These are phyloP conservation scores for Diorhabda carinulata DNA, from an alignment of 1,140 invertebrate species.

Conservation along the genomic window DNA sequence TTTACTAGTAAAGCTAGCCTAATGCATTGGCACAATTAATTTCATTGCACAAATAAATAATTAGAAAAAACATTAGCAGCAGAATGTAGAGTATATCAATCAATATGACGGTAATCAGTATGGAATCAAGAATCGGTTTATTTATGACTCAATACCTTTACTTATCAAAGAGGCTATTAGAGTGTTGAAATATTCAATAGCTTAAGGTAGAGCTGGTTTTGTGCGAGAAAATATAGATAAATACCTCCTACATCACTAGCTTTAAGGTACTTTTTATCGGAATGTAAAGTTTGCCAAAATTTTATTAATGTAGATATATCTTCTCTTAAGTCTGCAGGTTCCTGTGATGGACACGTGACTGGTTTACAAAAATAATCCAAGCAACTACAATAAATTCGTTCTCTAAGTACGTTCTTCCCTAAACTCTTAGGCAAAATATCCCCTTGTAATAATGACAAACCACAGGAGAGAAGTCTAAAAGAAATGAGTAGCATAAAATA, in stretches of 20 bases:
- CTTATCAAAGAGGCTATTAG: too few species aligned
- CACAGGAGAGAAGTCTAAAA: slow-evolving; percentile 84
- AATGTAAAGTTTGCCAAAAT: slow-evolving; percentile 95
- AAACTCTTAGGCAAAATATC: slow-evolving; percentile 80
- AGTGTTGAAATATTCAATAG: too few species aligned
- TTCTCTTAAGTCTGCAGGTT: slow-evolving; percentile 70
- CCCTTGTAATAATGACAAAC: slow-evolving; percentile 89
- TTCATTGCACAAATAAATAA: too few species aligned
- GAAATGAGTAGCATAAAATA: slow-evolving; percentile 5
- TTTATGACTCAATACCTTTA: too few species aligned
- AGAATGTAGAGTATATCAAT: too few species aligned
- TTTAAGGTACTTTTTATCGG: slow-evolving; percentile 95
- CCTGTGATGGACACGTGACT: slow-evolving; percentile 79
- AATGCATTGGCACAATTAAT: too few species aligned
- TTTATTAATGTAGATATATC: slow-evolving; percentile 87
- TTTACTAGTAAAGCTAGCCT: too few species aligned
- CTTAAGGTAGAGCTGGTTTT: too few species aligned
- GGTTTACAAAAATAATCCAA: slow-evolving; percentile 93
- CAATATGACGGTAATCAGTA: too few species aligned
- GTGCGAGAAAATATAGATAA: not conserved
- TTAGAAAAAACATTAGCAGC: too few species aligned
- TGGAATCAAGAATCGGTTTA: too few species aligned
- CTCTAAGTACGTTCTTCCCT: slow-evolving; percentile 88
- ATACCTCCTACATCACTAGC: slow-evolving; percentile 63
- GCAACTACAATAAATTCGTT: slow-evolving; percentile 90